Base-by-base conservation (phyloP, 2,888 invertebrate genomes). In the Scaptomyza reducta region DNA sequence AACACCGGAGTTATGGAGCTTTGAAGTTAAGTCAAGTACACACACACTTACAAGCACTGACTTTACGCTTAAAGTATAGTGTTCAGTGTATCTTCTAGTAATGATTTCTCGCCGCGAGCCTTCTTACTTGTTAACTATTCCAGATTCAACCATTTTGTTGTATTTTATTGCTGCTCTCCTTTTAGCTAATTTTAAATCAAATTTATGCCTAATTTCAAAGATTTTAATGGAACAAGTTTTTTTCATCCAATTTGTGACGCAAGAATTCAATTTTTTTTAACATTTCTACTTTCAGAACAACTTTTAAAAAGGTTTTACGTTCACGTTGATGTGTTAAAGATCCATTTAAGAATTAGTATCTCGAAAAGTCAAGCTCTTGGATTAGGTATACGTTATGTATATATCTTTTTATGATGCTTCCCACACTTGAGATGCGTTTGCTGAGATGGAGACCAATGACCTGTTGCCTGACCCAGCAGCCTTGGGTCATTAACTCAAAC, bases 401-500 rank as follows among this genome's bases (percentile, higher is more conserved):
- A 9, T 29, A 1, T 31, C 14, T 10, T 35, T 70, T 58, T 49
- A 29, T 54, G 70, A 40, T 51, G 75, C 70, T 74, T 74, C 74
- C 76, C 76, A 72, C 74, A 74, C 75, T 74, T 74, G 74, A 62
- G 75, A 49, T 61, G 70, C 67, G 51, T 68, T 54, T 63, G 33
- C 25, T 40, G 33, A 60, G 59, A 75, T 75, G 71, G 71, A 57
- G 75, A 71, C 75, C 74, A 74, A 67, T 67, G 74, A 74, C 75
- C 74, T 58, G 59, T 25, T 18, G 71, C 11, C 49, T 74, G 74
- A 74, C 74, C 74, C 71, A 57, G 16, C 62, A 31, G 74, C 75
- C 74, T 74, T 74, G 75, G 75, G 54, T 40, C 47, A 45, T 35
- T 46, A 42, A 40, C 31, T 10, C 13, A 44, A 47, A n/a, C n/a